Base-by-base conservation (phyloP, 2,888 invertebrate species). In the Yponomeuta cagnagella region DNA sequence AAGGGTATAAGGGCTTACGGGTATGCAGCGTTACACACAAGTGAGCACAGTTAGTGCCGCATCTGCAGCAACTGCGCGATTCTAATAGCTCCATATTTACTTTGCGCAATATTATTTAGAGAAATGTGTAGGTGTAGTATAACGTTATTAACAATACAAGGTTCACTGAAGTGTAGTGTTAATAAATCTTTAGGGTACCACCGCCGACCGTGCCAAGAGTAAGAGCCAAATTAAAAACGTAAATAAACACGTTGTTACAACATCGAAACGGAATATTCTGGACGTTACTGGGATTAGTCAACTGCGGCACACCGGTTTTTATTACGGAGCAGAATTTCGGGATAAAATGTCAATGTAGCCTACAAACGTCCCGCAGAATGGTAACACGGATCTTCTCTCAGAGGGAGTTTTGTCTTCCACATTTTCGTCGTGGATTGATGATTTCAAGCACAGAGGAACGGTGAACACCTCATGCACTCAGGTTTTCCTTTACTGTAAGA, bases 111-210 rank as follows among this genome's bases (percentile, higher is more conserved):
- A 58, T 58, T 58, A 58, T 58, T 58, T 58, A 15, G 52, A 58
- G 52, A 58, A 58, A 2, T 12, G 52, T 58, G 52, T 58, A 58
- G 52, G 52, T 58, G 52, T 58, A 12, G 12, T 58, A 58, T 58
- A 58, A 58, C 15, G 12, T 58, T 58, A 58, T 58, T 58, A 58
- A 58, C 52, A 58, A 58, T 58, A 58, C 52, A 15, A 58, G 52
- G 52, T 58, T 58, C 52, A 58, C 15, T 58, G 52, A 58, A 58
- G 52, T 58, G 52, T 58, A 58, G 52, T 58, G 52, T 58, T 58
- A 58, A 58, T 58, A 58, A 58, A 58, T 58, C 52, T 58, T 58
- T 15, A 58, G 52, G 52, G 52, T 58, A 58, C 52, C 52, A 12
- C 52, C 52, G 52, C 4, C 12, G 52, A 5, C 52, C 52, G 52